Percentiles rank a stretch among this genome's conserved stretches.
Evolutionary conservation across 2,797 vertebrate genomes (phyloP).

Genomic region (Anabacerthia variegaticeps): DNA sequence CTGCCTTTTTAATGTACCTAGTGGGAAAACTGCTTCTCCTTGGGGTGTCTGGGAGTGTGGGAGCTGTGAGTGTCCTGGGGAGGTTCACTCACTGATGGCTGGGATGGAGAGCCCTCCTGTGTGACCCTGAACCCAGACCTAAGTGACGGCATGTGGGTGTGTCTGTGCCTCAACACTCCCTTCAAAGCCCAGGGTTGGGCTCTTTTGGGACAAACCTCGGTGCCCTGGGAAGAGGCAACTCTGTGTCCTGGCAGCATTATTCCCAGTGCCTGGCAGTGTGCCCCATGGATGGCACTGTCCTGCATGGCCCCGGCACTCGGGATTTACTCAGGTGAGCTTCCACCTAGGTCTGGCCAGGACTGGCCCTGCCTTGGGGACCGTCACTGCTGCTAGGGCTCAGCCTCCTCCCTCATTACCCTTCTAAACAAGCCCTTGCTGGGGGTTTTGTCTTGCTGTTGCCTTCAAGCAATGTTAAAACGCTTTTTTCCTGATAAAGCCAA

Average conservation of each 20-base stretch:
- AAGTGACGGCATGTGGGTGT: rapidly evolving
- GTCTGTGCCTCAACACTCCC: not conserved
- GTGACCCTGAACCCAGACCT: not conserved
- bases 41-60: rapidly evolving
- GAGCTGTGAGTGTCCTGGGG: not conserved
- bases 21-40: not conserved
- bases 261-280: not conserved
- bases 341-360: not conserved
- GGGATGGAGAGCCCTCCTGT: not conserved
- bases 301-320: not conserved
- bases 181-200: rapidly evolving
- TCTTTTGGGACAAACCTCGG: not conserved
- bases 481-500: not conserved
- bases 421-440: not conserved
- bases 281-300: not conserved
- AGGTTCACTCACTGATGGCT: rapidly evolving
- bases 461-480: not conserved
- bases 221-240: not conserved
- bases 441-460: not conserved
- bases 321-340: not conserved
- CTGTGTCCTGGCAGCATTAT: not conserved
- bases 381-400: not conserved
- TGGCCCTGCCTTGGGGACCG: not conserved
- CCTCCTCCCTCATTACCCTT: not conserved
- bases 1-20: not conserved